Conservation (phyloP, 2,113 vertebrate species). For the Rhodinocichla rosea region DNA sequence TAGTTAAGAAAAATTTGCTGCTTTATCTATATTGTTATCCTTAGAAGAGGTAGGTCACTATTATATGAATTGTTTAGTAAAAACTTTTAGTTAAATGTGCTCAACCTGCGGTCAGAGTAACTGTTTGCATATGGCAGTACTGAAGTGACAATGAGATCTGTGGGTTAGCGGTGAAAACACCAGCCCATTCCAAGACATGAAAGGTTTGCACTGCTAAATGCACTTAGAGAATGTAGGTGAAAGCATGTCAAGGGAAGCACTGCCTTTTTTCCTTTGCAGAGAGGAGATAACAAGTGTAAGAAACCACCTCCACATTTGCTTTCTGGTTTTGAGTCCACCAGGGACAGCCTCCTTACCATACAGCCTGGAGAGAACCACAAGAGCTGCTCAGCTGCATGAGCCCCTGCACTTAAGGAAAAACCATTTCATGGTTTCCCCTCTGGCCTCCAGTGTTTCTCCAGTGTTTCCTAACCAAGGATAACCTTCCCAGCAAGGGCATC, state of each 20-base stretch:
- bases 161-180: not conserved
- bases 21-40: not conserved
- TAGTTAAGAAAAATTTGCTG: not conserved
- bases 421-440: not conserved
- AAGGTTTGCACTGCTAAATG: not conserved
- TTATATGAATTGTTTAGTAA: not conserved
- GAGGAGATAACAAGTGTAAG: not conserved
- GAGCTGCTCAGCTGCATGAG: fast-evolving
- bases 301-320: not conserved
- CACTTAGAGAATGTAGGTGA: not conserved
- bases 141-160: not conserved
- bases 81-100: not conserved
- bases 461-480: not conserved
- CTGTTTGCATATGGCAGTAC: not conserved
- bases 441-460: not conserved
- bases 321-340: not conserved
- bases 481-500: not conserved
- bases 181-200: not conserved
- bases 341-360: not conserved
- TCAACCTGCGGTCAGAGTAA: not conserved
- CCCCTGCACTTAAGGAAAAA: not conserved
- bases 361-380: not conserved
- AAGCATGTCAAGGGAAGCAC: not conserved
- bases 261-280: not conserved
- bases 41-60: not conserved